Evolutionary conservation across 2,888 invertebrate species (phyloP).

Genomic region (Branchinecta sandiegonensis): DNA sequence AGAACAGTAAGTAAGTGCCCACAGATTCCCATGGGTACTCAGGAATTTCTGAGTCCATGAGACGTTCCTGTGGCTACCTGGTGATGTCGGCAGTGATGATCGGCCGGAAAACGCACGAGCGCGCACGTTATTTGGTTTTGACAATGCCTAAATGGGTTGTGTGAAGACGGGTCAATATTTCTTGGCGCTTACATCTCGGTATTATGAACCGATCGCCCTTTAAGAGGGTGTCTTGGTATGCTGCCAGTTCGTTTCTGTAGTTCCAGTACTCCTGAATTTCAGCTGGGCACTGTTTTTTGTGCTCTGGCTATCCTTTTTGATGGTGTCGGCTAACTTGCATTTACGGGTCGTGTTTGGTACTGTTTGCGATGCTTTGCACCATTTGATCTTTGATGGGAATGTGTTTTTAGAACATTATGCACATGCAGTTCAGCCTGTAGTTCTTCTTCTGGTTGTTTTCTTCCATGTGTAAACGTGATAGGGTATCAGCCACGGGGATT

Average conservation of each 20-base stretch:
- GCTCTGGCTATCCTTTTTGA: neutral
- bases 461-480: no score
- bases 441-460: neutral
- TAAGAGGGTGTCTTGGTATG: neutral
- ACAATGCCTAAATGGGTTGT: constrained; percentile 11
- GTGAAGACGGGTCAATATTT: neutral
- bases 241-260: no score
- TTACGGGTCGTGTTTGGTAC: neutral
- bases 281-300: neutral
- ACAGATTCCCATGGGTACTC: neutral
- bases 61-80: neutral
- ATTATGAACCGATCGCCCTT: neutral
- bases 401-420: neutral
- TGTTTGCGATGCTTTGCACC: neutral
- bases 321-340: neutral
- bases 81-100: neutral
- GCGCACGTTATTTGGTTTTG: constrained; percentile 6
- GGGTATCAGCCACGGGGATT: neutral
- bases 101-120: constrained; percentile 12
- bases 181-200: constrained; percentile 8
- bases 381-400: no score
- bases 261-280: neutral
- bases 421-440: neutral
- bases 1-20: no score
- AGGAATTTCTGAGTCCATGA: neutral